Evolutionary conservation across 2,113 vertebrate genomes (phyloP), one percentile per base, ranked within the genome.

Genomic region (Pomatorhinus ruficollis): DNA sequence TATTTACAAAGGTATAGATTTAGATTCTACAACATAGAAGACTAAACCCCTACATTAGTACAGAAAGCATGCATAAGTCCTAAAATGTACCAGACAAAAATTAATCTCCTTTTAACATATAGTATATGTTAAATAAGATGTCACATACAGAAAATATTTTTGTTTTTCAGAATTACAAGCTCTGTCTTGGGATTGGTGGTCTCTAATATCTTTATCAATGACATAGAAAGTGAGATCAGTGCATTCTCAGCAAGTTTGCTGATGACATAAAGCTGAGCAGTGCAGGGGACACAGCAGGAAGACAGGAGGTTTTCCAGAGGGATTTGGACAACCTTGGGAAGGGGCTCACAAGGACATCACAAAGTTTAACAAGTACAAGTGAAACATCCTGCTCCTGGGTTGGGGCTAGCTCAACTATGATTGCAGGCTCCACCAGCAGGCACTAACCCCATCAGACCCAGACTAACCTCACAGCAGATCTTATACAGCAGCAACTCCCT

Each of bases 381-480:
- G 57, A 40, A 80, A 31, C 8, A 25, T 50, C 35, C 31, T 64
- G 30, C 11, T 31, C 7, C 50, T 22, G 21, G 6, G 3, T 13
- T 1, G 0, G 9, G 7, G 13, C 31, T 42, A 17, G 10, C n/a
- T 60, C 35, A 8, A 18, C 24, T 37, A 25, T 37, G 10, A 60
- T 24, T 60, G 57, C 57, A 60, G 35, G 57, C 23, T 59, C 57
- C n/a, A 59, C 33, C 11, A 20, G 52, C 30, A 54, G 17, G 11
- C 30, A 18, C 52, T 19, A 53, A 59, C 56, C 13, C 21, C 33
- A 59, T 35, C n/a, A 23, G 14, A 59, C n/a, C 22, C 22, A 59
- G 22, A 16, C 22, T 24, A 23, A 60, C 15, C 35, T 18, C 35
- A 37, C 15, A 37, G 35, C 15, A 37, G 35, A 37, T 17, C n/a